A percentile compares a stretch with the other conserved stretches of the same genome.
These are phyloP conservation scores for Ormyrus thymus DNA, from an alignment of 2,888 invertebrate species.

Conservation along the genomic window DNA sequence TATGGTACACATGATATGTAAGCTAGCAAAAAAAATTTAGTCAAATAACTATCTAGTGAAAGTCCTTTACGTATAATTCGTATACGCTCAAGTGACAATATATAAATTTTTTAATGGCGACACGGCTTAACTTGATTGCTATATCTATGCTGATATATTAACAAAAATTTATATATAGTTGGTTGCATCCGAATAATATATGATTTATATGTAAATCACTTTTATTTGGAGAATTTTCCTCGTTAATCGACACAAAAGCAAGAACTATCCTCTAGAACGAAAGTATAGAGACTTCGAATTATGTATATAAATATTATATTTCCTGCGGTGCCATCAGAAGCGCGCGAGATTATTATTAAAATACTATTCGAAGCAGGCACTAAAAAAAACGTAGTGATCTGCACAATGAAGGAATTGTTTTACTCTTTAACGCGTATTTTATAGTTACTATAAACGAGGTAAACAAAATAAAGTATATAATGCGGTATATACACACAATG, in stretches of 20 bases:
- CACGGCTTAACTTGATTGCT: too few species aligned
- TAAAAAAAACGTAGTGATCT: conserved; percentile 42
- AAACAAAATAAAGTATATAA: conserved; percentile 24
- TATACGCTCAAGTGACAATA: too few species aligned
- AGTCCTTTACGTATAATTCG: too few species aligned
- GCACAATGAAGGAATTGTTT: conserved; percentile 55
- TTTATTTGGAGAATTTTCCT: neutral
- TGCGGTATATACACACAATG: conserved; percentile 1
- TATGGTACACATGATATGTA: neutral
- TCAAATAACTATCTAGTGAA: neutral
- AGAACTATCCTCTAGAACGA: neutral
- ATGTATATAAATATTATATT: neutral
- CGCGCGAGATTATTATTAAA: conserved; percentile 29
- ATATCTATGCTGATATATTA: too few species aligned
- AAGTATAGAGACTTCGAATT: conserved; percentile 6
- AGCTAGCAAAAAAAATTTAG: conserved; percentile 1
- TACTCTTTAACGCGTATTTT: conserved; percentile 47
- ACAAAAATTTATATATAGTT: too few species aligned
- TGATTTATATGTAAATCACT: too few species aligned
- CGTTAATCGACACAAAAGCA: conserved; percentile 1
- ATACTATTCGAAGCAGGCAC: conserved; percentile 40
- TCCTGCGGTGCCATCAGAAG: neutral
- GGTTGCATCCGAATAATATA: too few species aligned
- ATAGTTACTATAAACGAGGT: conserved; percentile 37
- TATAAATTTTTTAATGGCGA: too few species aligned